Base-by-base conservation (phyloP, 2,113 vertebrate species). In the Cynoglossus semilaevis region DNA sequence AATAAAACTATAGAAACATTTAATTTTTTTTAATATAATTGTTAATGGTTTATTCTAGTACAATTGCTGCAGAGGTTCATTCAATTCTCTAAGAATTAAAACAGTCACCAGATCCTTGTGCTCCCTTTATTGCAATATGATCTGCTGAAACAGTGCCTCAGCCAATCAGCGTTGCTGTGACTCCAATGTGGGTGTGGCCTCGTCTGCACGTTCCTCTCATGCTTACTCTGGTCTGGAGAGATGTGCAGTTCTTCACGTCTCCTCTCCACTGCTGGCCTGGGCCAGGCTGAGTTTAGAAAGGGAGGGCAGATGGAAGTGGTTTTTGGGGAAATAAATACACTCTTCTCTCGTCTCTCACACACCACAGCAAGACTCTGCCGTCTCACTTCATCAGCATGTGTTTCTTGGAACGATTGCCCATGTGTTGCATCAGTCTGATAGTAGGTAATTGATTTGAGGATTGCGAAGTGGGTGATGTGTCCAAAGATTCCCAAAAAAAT, bases 211-310 rank as follows among this genome's bases (percentile, higher is more conserved):
- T 66, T 80, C 64, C 53, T 1, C 67, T 41, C 67, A 61, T 45
- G 59, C 73, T 67, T 44, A 47, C 42, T 18, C 50, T 15, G 51
- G 60, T 61, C 35, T 14, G 1, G 53, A 45, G 67, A 22, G 67
- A 76, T 84, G 83, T 89, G 88, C 88, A 74, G 72, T 69, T 85
- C 67, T 53, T 87, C 90, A 91, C 84, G 84, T 89, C 82, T 19
- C 50, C 72, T 75, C 40, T 57, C 46, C 52, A 57, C 55, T 35
- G 29, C 55, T 43, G 38, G 43, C 15, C 45, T 29, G n/a, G 11
- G 49, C 57, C 44, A 15, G 51, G 17, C 44, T 51, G 6, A 0
- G 37, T 70, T 46, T 51, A 37, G 16, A 43, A 16, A 6, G 51
- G 56, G 36, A 52, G 57, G 53, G 46, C 46, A 34, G 45, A 40